Conservation (phyloP, 1,140 invertebrate genomes). For the Spodoptera frugiperda region DNA sequence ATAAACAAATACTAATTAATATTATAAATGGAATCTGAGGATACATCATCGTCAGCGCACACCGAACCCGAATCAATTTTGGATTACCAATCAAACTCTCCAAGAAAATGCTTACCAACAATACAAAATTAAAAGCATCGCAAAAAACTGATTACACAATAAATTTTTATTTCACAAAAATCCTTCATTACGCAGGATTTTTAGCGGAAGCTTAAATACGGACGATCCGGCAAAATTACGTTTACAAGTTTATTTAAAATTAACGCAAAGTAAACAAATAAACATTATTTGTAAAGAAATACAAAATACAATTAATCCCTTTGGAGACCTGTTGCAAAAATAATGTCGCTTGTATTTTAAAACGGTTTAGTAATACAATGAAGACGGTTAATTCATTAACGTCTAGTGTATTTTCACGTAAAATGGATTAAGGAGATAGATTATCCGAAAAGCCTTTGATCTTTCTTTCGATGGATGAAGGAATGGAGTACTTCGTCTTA, state of each 20-base stretch:
- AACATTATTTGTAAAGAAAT: too few species aligned
- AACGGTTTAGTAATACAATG: constrained; percentile 8
- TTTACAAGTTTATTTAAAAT: constrained; percentile 29
- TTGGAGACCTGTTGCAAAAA: constrained; percentile 4
- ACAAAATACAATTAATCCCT: constrained; percentile 11
- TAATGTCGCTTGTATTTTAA: neutral
- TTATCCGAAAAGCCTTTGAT: constrained; percentile 5
- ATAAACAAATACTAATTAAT: too few species aligned
- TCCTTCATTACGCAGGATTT: neutral
- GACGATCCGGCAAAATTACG: neutral
- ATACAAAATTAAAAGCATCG: too few species aligned
- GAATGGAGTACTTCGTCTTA: too few species aligned
- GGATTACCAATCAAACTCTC: too few species aligned
- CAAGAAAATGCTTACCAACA: too few species aligned
- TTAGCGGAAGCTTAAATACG: neutral
- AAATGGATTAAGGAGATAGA: neutral
- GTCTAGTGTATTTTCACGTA: neutral
- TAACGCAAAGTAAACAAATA: constrained; percentile 14
- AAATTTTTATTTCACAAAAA: neutral
- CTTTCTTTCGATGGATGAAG: neutral
- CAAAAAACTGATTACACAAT: too few species aligned
- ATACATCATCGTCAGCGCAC: too few species aligned
- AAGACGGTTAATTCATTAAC: neutral
- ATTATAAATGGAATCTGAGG: too few species aligned
- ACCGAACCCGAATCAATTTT: too few species aligned